Base-by-base conservation (phyloP, 2,113 vertebrate genomes). In the Corapipo altera region DNA sequence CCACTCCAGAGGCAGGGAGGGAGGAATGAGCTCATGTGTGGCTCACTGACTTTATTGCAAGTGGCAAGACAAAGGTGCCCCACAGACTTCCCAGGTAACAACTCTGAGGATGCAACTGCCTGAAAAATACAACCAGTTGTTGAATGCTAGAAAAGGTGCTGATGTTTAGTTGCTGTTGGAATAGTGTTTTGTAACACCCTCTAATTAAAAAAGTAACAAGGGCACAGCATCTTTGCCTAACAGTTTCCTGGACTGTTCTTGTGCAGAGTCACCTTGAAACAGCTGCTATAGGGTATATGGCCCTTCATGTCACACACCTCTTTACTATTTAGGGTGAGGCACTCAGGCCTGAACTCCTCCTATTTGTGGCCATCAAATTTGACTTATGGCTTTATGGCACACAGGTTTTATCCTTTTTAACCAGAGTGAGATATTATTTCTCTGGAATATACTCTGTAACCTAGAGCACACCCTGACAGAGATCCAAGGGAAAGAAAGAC, bases 201-300 rank as follows among this genome's bases (percentile, higher is more conserved):
- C 5, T 44, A 12, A 67, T 64, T 79, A 4, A 54, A 70, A 69
- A 81, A 82, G 48, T 30, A 48, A 12, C 4, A 3, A 35, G 15
- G 33, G 11, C n/a, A 9, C 19, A 18, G 19, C 21, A 13, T 8
- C 57, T 35, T 86, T 46, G 27, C 70, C 33, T 20, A 7, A 35
- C 1, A 19, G 21, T 66, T 16, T 73, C 30, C 57, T 16, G 33
- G 13, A 6, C 9, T 22, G 32, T 28, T 44, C 39, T 35, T 33
- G 12, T 35, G 70, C 43, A 23, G 44, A 41, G 41, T 9, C 33
- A 75, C 41, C 28, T 62, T 81, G 35, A 27, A 52, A 61, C 0
- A 6, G 2, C 1, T 27, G 69, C 39, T 32, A 0, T 0, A 65
- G 70, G 12, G 4, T 26, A 3, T 7, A 4, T 0, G 1, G 37